A percentile compares a stretch with the other conserved stretches of the same genome.
Evolutionary conservation across 2,113 vertebrate species (phyloP).

Genomic region (Arothron firmamentum): DNA sequence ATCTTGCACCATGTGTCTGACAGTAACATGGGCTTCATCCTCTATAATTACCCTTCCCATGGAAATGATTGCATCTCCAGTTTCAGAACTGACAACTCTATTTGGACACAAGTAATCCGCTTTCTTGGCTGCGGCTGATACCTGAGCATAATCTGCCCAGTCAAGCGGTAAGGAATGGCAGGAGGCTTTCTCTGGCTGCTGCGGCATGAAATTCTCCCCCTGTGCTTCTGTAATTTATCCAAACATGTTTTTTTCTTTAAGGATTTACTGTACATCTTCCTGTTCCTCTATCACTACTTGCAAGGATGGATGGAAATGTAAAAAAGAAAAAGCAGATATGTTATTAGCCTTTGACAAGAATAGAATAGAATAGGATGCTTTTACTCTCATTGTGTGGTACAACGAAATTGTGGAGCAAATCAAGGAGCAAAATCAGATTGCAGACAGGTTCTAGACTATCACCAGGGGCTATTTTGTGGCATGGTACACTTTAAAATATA

Average conservation of each 20-base stretch:
- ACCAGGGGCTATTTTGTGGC: conserved; percentile 5
- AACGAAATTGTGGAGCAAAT: too few species aligned
- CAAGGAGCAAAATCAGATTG: conserved; percentile 18
- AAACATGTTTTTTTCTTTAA: conserved; percentile 58
- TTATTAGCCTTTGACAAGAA: conserved; percentile 28
- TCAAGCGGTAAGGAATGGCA: conserved; percentile 62
- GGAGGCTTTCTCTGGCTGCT: conserved; percentile 38
- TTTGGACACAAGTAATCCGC: conserved; percentile 77
- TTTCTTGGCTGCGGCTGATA: conserved; percentile 72
- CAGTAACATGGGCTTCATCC: conserved; percentile 64
- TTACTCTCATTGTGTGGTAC: too few species aligned
- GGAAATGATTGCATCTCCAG: conserved; percentile 74
- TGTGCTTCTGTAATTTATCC: conserved; percentile 64
- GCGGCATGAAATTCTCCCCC: conserved; percentile 44
- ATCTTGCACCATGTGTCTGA: conserved; percentile 56
- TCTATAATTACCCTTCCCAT: conserved; percentile 71
- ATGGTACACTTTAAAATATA: background rate
- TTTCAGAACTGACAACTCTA: conserved; percentile 79
- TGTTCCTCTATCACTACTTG: conserved; percentile 42
- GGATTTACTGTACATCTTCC: conserved; percentile 14
- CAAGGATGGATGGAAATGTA: conserved; percentile 52
- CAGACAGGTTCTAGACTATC: conserved; percentile 2
- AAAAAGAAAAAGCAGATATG: conserved; percentile 50
- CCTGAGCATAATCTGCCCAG: conserved; percentile 76
- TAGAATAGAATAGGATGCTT: too few species aligned